Base-by-base conservation (phyloP, 2,113 vertebrate species). In the Illadopsis cleaveri region DNA sequence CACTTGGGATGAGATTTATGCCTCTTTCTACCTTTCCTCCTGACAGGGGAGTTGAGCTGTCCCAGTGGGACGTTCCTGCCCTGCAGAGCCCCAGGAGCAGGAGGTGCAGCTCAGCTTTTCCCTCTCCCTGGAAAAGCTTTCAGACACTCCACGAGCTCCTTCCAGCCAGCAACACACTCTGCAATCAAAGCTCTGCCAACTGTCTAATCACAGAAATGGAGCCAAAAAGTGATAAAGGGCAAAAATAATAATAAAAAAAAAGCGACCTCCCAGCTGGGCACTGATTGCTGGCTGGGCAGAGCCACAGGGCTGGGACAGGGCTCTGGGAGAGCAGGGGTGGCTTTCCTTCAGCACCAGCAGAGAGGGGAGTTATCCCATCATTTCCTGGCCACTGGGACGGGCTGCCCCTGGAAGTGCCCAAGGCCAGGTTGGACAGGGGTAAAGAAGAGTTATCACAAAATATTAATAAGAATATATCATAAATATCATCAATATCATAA, bases 11-110 rank as follows among this genome's bases (percentile, higher is more conserved):
- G 56, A 12, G 48, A 3, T 21, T 6, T 22, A 44, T 37, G 31
- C 1, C 17, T 7, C 30, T 28, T 21, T 3, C 5, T 5, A 5
- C 23, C 40, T 23, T 17, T 7, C 33, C 47, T 12, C 11, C 37
- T 15, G 18, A 1, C 54, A 40, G 78, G 25, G 44, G 6, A 27
- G 15, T 10, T 1, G 4, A 24, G 18, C 20, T 17, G 24, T 31
- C 27, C 11, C 4, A 0, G 11, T 8, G 57, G 25, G n/a, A 11
- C 4, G 0, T 10, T 37, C 50, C 40, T 5, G 5, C 1, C 33
- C 3, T 5, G 3, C 12, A 1, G 47, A 24, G 21, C 58, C 1
- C 0, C 12, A 3, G 61, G 72, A 61, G 44, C 68, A 51, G 61
- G 38, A 21, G 60, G 12, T 12, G 11, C 50, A 56, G 33, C 80